Conservation (phyloP, 2,113 vertebrate genomes). For the Emydura subglobosa region DNA sequence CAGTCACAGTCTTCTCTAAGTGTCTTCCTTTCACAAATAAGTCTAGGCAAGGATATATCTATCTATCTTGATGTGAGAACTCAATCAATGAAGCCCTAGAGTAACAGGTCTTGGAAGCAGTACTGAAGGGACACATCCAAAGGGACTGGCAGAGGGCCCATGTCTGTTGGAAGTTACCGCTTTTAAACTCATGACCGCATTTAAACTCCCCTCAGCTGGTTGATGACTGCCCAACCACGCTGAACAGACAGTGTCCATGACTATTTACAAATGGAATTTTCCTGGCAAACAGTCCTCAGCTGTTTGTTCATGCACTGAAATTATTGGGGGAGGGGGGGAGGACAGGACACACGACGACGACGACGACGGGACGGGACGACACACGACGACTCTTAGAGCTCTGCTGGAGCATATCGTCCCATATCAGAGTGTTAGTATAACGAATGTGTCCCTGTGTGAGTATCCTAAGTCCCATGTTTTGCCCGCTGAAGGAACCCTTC, state of each 20-base stretch:
- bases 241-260: conserved; percentile 31
- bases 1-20: not conserved
- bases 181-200: not conserved
- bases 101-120: conserved; percentile 17
- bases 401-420: not conserved
- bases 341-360: no score
- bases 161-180: conserved; percentile 30
- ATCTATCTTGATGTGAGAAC: conserved; percentile 7
- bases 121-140: conserved; percentile 33
- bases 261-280: conserved; percentile 59
- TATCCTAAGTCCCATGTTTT: not conserved
- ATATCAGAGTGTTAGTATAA: not conserved
- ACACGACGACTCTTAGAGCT: conserved; percentile 37
- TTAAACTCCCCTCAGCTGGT: not conserved
- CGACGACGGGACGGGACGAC: no score
- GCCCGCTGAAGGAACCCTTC: not conserved
- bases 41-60: conserved; percentile 28
- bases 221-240: conserved; percentile 35
- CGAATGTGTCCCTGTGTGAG: not conserved
- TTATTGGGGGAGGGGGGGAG: not conserved
- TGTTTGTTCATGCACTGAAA: conserved; percentile 47
- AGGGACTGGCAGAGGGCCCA: not conserved
- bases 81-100: conserved; percentile 26
- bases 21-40: conserved; percentile 6
- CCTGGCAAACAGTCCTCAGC: conserved; percentile 62